Evolutionary conservation across 2,888 invertebrate genomes (phyloP), one percentile per base, ranked within the genome.

Genomic region (Oxyteleia sp.): DNA sequence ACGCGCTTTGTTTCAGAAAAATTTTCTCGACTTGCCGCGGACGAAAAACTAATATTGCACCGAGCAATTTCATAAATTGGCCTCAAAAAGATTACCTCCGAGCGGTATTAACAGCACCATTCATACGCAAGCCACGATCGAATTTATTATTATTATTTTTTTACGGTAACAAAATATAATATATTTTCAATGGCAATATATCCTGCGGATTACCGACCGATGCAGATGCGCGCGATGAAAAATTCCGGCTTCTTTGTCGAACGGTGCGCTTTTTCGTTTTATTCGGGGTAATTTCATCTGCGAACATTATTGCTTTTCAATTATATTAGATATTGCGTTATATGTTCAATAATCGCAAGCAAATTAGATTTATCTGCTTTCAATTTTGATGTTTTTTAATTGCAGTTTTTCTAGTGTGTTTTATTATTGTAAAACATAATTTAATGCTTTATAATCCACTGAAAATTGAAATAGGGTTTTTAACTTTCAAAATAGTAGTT

Each of bases 1-100:
- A 32, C 32, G 32, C 32, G 32, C 32, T 32, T 32, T 32, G 10
- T 32, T 32, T 32, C 32, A 32, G 32, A 32, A 32, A 38, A 38
- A 38, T n/a, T 38, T n/a, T 4, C 16, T 7, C 0, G 16, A 41
- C 15, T 41, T 41, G 15, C 16, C 41, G 16, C 41, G 41, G 16
- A 18, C 11, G 20, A 47, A 47, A 23, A 47, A 47, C 47, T 47
- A 47, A 47, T 47, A 47, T 20, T 20, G 47, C n/a, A 4, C 20
- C 23, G 20, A n/a, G 47, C 47, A 47, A 20, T 47, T 47, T 47
- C 47, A 47, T 47, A 47, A 47, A 47, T 47, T 47, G 47, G 47
- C 20, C n/a, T 47, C n/a, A 20, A 47, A 47, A 47, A 47, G 47
- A 47, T 47, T 47, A 47, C 18, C 18, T 18, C 47, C 11, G 23